A percentile compares a stretch with the other conserved stretches of the same genome.
Evolutionary conservation across 2,797 vertebrate genomes (phyloP).

Genomic region (Lagorchestes hirsutus): DNA sequence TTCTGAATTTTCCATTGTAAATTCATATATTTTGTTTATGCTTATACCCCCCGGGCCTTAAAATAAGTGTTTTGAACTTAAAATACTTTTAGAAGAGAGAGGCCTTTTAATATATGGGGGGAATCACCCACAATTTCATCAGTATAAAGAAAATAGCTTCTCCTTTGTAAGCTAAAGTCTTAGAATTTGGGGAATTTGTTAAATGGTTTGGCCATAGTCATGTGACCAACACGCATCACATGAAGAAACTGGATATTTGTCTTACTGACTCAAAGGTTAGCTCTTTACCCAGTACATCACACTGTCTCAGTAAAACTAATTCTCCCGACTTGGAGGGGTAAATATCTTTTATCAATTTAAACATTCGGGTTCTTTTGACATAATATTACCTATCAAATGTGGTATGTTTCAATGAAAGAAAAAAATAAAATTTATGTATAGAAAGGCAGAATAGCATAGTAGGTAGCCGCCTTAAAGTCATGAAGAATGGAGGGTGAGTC

Average conservation of each 20-base stretch:
- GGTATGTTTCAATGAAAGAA: background rate
- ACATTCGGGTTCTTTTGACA: background rate
- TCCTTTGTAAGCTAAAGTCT: background rate
- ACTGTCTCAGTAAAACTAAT: background rate
- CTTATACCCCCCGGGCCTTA: background rate
- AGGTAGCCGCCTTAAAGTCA: background rate
- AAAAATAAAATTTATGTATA: background rate
- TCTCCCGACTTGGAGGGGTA: background rate
- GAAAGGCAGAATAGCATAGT: background rate
- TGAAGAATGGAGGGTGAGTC: background rate
- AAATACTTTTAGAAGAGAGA: conserved; percentile 14
- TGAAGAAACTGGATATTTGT: background rate
- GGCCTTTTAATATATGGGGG: background rate
- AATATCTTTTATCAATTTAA: background rate
- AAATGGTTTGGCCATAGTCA: background rate
- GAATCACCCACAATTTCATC: background rate
- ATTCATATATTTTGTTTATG: background rate
- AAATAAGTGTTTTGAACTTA: conserved; percentile 3
- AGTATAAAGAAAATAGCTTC: background rate
- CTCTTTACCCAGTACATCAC: background rate
- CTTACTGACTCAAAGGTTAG: background rate
- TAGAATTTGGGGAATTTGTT: background rate
- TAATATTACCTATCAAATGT: background rate
- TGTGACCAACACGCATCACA: background rate
- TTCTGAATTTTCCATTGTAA: background rate